Percentiles rank a stretch among this genome's conserved stretches.
These are phyloP conservation scores for Neuroterus valhalla DNA, from an alignment of 1,140 invertebrate species.

Conservation along the genomic window DNA sequence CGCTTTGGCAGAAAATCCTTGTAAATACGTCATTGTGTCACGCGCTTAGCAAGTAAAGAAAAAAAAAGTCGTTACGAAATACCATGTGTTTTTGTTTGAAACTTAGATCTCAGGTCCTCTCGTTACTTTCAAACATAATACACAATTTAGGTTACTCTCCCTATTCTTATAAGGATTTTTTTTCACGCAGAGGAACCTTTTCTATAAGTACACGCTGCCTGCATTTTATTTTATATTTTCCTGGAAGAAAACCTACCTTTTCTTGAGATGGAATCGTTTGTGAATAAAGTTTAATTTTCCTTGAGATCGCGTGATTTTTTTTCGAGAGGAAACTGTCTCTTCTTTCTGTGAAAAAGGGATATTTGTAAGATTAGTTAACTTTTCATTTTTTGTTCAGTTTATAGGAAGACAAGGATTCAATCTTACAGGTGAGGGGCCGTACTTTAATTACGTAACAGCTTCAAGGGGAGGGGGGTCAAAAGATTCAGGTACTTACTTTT, in stretches of 20 bases:
- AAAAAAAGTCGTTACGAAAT: constrained; percentile 48
- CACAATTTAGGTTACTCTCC: constrained; percentile 12
- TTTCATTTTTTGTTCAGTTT: not conserved
- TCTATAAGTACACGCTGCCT: not conserved
- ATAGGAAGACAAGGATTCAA: too few species aligned
- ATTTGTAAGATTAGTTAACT: not conserved
- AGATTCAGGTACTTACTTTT: too few species aligned
- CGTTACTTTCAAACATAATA: constrained; percentile 40
- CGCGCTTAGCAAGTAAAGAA: constrained; percentile 59
- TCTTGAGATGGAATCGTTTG: not conserved
- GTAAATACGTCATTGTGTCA: constrained; percentile 61
- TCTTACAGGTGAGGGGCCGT: too few species aligned
- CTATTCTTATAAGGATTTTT: not conserved
- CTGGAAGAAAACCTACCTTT: not conserved
- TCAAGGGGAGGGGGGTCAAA: too few species aligned
- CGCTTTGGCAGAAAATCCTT: constrained; percentile 45
- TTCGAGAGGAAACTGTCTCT: not conserved
- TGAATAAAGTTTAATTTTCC: constrained; percentile 30
- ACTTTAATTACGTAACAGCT: too few species aligned
- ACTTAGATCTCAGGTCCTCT: constrained; percentile 46
- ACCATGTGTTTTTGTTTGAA: constrained; percentile 46
- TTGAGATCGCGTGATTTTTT: not conserved
- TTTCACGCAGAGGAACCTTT: not conserved
- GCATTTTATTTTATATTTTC: constrained; percentile 4
- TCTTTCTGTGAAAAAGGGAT: too few species aligned